phyloP scores from a whole-genome alignment of 2,113 vertebrate species.

The Daphoenositta chrysoptera region DNA sequence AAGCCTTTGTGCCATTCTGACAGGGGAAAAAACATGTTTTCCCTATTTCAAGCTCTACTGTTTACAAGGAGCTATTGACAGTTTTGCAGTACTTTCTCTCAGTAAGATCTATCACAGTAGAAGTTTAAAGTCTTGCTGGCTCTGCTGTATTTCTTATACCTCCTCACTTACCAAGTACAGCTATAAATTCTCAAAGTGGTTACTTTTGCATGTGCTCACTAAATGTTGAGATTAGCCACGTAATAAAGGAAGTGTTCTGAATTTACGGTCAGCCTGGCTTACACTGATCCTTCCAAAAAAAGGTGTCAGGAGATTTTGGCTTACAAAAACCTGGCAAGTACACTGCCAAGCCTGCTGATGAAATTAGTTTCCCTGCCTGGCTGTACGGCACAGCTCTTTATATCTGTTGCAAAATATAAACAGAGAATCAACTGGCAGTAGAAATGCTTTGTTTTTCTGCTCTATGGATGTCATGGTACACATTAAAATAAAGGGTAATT shows the following conservation, averaged over 20 bases:
- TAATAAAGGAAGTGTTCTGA: not conserved
- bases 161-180: constrained; percentile 2
- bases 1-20: constrained; percentile 62
- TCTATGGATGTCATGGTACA: not conserved
- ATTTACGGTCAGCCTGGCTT: not conserved
- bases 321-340: not conserved
- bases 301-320: not conserved
- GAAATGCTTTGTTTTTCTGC: not conserved
- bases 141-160: not conserved
- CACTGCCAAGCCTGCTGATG: not conserved
- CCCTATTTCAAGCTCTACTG: constrained; percentile 47
- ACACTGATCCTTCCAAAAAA: not conserved
- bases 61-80: constrained; percentile 68
- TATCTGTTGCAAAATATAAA: not conserved
- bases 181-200: constrained; percentile 26
- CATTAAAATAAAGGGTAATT: not conserved
- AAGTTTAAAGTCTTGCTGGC: constrained; percentile 25
- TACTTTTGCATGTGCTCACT: not conserved
- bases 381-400: not conserved
- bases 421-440: not conserved
- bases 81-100: constrained; percentile 51
- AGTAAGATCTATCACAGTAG: constrained; percentile 36
- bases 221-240: constrained; percentile 2
- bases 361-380: not conserved
- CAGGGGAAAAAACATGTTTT: constrained; percentile 61